phyloP scores from a whole-genome alignment of 2,113 vertebrate genomes.

The Propithecus coquereli region DNA sequence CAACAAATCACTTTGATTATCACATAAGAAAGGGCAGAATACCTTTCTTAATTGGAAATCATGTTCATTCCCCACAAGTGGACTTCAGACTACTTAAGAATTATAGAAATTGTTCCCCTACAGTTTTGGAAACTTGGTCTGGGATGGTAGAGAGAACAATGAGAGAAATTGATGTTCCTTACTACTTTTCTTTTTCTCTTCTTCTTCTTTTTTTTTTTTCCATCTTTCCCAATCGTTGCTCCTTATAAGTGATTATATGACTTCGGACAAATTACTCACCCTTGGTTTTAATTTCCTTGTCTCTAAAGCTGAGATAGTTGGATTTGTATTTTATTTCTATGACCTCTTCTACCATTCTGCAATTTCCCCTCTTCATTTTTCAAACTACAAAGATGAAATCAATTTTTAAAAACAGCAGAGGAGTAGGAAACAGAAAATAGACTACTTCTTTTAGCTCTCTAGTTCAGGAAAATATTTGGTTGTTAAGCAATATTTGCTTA shows the following conservation, averaged over 20 bases:
- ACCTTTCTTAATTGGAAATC: conserved; percentile 16
- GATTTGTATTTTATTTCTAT: background rate
- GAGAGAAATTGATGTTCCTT: background rate
- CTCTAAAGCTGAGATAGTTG: background rate
- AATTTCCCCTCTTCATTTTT: background rate
- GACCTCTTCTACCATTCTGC: background rate
- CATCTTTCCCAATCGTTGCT: background rate
- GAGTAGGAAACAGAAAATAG: background rate
- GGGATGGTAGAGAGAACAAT: background rate
- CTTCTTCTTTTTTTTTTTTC: background rate
- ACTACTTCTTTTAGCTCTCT: background rate
- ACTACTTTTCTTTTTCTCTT: background rate
- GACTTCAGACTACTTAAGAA: background rate
- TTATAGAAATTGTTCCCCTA: background rate
- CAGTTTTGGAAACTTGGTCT: background rate
- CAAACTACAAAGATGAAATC: background rate
- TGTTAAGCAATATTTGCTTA: background rate
- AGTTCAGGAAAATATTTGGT: background rate
- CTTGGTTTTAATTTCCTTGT: background rate
- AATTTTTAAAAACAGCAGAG: background rate
- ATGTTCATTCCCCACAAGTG: background rate
- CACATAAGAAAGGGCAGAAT: background rate
- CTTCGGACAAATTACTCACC: background rate
- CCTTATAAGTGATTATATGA: background rate
- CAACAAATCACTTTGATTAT: background rate